These are phyloP conservation scores for Nycticebus coucang DNA, from an alignment of 2,113 vertebrate genomes.

Conservation along the genomic window DNA sequence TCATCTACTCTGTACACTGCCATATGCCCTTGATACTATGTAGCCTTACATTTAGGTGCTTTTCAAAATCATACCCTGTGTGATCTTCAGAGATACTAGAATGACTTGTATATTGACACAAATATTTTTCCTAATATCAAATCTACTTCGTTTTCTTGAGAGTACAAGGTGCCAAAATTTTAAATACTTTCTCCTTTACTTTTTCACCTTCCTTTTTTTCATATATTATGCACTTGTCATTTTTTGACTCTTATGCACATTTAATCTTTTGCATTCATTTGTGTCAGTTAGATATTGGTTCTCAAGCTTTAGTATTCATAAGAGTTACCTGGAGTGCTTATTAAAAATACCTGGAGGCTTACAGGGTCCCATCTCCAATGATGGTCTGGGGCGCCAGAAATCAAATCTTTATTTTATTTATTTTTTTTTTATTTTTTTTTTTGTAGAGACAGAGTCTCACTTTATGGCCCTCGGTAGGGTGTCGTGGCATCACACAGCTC, in stretches of 20 bases:
- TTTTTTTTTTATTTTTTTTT: background rate
- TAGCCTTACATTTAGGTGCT: background rate
- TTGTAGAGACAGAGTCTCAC: background rate
- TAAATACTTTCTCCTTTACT: background rate
- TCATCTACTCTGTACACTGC: background rate
- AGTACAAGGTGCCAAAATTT: background rate
- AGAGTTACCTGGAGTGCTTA: background rate
- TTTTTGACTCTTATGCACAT: slow-evolving; percentile 6
- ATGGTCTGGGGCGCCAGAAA: background rate
- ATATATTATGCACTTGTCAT: background rate
- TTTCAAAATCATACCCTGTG: background rate
- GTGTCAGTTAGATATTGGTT: slow-evolving; percentile 10
- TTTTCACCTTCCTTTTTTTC: background rate
- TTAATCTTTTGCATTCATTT: slow-evolving; percentile 42
- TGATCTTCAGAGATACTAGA: background rate
- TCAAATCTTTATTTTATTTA: too few relatives aligned
- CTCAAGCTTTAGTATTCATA: slow-evolving; percentile 4
- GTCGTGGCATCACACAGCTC: too few relatives aligned
- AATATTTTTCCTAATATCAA: slow-evolving; percentile 32
- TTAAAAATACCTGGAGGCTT: too few relatives aligned
- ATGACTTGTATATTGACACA: slow-evolving; percentile 14
- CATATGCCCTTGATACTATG: background rate
- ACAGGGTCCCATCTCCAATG: background rate
- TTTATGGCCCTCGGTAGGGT: too few relatives aligned
- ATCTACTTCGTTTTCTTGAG: slow-evolving; percentile 5